Base-by-base conservation (phyloP, 2,888 invertebrate species). In the Athalia circularis region DNA sequence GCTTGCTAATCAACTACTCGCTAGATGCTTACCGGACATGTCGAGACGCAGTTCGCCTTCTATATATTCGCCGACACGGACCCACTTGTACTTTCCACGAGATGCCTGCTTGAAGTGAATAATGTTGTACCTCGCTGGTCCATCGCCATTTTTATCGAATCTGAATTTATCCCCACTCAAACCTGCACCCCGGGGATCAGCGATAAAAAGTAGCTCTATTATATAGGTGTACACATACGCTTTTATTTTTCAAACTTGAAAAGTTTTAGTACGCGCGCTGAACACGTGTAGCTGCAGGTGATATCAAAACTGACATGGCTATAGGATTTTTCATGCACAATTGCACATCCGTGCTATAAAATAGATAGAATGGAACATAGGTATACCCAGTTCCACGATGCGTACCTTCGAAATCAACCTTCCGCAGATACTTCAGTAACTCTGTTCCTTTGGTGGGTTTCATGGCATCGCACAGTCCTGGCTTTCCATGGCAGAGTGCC, bases 111-210 rank as follows among this genome's bases (percentile, higher is more conserved):
- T 97, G 92, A 98, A 99, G 91, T 98, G 98, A 80, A 98, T 95
- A 84, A 99, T 98, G 89, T 98, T 96, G 92, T 99, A 99, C 62
- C 98, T 93, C 0, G 98, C 97, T 0, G 98, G 98, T 0, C 98
- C 98, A 86, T 98, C 98, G 0, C 98, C 98, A 85, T 96, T 96
- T 79, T 91, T 92, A 89, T 98, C 96, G 90, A 99, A 99, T 84
- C 94, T 95, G 91, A 98, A 98, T 87, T 95, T 93, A 89, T 98
- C 97, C 0, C 96, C 96, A 83, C 96, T 96, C 48, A 98, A 91
- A 87, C 98, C 98, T 98, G 89, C 15, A 86, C 88, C 5, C n/a
- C 29, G 29, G n/a, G 77, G 43, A 77, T 29, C 45, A 43, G 9
- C 64, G 64, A 13, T 29, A 8, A 45, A 13, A 64, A 64, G 9